Evolutionary conservation across 2,888 invertebrate genomes (phyloP), one percentile per base, ranked within the genome.

Genomic region (Caenorhabditis panamensis): DNA sequence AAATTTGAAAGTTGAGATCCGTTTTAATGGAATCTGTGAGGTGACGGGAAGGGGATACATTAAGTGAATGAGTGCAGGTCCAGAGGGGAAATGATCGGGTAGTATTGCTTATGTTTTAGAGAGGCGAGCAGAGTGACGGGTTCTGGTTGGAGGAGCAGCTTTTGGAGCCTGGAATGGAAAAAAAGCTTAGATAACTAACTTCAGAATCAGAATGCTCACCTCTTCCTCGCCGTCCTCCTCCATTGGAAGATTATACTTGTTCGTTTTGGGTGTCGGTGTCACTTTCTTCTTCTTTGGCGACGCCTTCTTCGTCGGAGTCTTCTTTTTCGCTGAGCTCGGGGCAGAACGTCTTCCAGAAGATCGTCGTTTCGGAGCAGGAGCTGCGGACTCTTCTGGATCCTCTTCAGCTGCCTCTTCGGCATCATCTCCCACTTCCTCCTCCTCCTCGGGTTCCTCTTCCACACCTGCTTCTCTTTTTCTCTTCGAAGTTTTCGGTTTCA

Each of bases 201-300:
- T n/a, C n/a, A n/a, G n/a, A n/a, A n/a, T n/a, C n/a, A n/a, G n/a
- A n/a, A n/a, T n/a, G n/a, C 31, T 69, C 22, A 49, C 28, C 28
- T 47, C 51, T 20, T 72, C 63, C 2, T 72, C 63, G 2, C n/a
- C n/a, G n/a, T 72, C 72, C 26, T 63, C 72, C 31, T 72, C 63
- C 28, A 64, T 13, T 9, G 72, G 37, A 47, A 72, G 26, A 26
- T 63, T 63, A 24, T 58, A 72, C 28, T 64, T 56, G 13, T 72
- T 72, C 28, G 31, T 71, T 18, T 68, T 68, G 22, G 67, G 49
- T 0, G 68, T n/a, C n/a, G n/a, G n/a, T n/a, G n/a, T n/a, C n/a
- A 31, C 61, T 16, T 51, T 59, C 0, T 44, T 51, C 49, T 59
- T 59, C 16, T 47, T 22, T n/a, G 28, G 44, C 31, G 31, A 44